Base-by-base conservation (phyloP, 2,888 invertebrate genomes). In the Leptogaster cylindrica region DNA sequence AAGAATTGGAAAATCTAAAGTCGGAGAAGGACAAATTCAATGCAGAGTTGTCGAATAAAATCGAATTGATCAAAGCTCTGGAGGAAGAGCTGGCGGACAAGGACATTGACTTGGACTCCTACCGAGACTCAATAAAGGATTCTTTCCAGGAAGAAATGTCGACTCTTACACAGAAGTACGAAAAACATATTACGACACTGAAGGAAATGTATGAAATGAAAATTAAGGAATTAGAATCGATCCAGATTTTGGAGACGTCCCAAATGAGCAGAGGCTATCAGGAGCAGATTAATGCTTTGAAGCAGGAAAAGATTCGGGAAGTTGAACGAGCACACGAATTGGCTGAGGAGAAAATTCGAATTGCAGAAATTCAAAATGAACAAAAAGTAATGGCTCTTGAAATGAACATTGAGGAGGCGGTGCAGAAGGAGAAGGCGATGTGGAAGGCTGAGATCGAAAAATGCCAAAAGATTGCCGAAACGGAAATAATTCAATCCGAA, bases 381-480 rank as follows among this genome's bases (percentile, higher is more conserved):
- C 79, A 82, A 71, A 83, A 81, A 73, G 75, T 80, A 18, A 79
- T 81, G 65, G 80, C 82, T 70, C 74, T 82, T 5, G 84, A 84
- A 72, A 74, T 72, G 1, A 78, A 76, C 25, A 78, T 82, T 74
- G 79, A 82, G 72, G 74, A 77, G 18, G 80, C 82, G 27, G 71
- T 84, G 3, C 78, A 82, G 68, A 77, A 78, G 2, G 82, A 84
- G 73, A 78, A 82, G 72, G 74, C 76, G 55, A 79, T 83, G 71
- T 80, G 82, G 73, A 79, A 82, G 7, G 78, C 76, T 1, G 84
- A 85, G 73, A 75, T 85, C 67, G 83, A 83, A 71, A 84, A 84
- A 73, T 84, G 84, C 27, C 84, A 85, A 74, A 82, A 83, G 67
- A 81, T 84, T 70, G 83, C 84, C 65, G 84, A 85, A 74, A 83